Evolutionary conservation across 1,140 invertebrate species (phyloP), one percentile per base, ranked within the genome.

Genomic region (Drosophila biarmipes): DNA sequence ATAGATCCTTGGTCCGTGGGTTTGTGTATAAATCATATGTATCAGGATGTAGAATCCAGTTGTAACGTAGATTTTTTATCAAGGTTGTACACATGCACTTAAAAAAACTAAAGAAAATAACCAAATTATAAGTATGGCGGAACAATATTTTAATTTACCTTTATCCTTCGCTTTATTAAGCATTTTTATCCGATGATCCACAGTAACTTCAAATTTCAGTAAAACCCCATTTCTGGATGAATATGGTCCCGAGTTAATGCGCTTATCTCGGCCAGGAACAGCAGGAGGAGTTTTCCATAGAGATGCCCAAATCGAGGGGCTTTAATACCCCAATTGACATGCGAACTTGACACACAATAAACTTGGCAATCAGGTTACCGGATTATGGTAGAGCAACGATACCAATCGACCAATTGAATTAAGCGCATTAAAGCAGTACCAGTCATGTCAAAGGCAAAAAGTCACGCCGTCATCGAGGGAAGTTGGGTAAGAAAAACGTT

Each of bases 321-420:
- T 40, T 57, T 71, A 80, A 86, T 73, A 69, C 56, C 68, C 55
- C 58, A 42, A 80, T 77, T 84, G 80, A 73, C 81, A 84, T 73
- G 52, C 59, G 61, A 55, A 58, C 43, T 37, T 56, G 66, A 62
- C 55, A 52, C 35, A 53, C 73, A 79, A 82, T 75, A 76, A 64
- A 84, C 42, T 80, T 62, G 81, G 34, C 73, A 68, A 62, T 81
- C 58, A 80, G 73, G 53, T 80, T 69, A 81, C 54, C 62, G 69
- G 79, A 78, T 82, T 81, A 81, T 68, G 74, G 45, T 56, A 48
- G 51, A 46, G 42, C 55, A 49, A 58, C 63, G 55, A 48, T 45
- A 53, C 29, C 52, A 48, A 67, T 29, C 35, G 55, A 62, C 43
- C 82, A 78, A 87, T 78, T 87, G 61, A 78, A 76, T 72, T 87